Conservation (phyloP, 2,888 invertebrate species). For the Deladenus siricidicola region DNA sequence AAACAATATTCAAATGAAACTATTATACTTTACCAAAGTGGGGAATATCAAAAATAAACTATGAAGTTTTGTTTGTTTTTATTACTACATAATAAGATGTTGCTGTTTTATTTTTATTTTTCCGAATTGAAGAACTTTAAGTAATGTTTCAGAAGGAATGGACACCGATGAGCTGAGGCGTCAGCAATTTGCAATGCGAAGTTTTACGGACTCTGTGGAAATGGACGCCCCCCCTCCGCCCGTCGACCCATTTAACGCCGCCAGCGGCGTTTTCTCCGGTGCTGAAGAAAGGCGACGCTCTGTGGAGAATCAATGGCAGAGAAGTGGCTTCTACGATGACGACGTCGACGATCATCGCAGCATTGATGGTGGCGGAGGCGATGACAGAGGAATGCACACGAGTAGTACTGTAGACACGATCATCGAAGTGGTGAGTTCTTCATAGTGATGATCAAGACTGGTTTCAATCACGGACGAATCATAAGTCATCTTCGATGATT, state of each 20-base stretch:
- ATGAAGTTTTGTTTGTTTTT: no score
- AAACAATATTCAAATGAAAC: no score
- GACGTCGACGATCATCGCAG: background rate
- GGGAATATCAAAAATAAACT: no score
- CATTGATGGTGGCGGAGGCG: background rate
- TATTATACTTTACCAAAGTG: no score
- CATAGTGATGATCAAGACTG: no score
- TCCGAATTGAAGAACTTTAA: no score
- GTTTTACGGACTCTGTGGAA: conserved; percentile 52
- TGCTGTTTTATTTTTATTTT: no score
- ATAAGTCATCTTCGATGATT: no score
- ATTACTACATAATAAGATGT: no score
- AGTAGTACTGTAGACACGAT: conserved; percentile 43
- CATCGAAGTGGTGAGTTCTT: conserved; percentile 37
- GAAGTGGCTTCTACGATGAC: background rate
- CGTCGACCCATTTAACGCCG: conserved; percentile 25
- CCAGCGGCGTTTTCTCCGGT: background rate
- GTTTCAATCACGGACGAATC: no score
- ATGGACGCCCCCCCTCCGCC: conserved; percentile 35
- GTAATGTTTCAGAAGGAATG: conserved; percentile 17
- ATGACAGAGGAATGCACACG: conserved; percentile 23
- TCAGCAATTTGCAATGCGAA: conserved; percentile 45
- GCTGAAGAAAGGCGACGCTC: background rate
- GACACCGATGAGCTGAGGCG: conserved; percentile 27
- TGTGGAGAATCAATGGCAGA: background rate